phyloP scores from a whole-genome alignment of 2,888 invertebrate species.

The Cyclophora albipunctata region DNA sequence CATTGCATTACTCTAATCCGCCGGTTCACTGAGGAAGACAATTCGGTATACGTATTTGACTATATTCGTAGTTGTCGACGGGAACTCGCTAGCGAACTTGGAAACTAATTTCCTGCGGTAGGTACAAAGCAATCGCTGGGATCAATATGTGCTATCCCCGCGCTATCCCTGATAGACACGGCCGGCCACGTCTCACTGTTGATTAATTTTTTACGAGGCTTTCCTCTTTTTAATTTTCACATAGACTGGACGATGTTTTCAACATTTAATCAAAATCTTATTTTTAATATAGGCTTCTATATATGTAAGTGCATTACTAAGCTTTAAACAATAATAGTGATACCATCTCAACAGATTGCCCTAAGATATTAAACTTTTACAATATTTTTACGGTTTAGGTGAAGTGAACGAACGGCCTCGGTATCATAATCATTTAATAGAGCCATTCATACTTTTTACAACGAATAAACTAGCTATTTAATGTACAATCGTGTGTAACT shows the following conservation, averaged over 20 bases:
- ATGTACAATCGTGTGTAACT: constrained; percentile 6
- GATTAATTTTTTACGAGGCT: constrained; percentile 39
- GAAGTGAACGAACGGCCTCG: constrained; percentile 1
- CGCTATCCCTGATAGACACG: constrained; percentile 39
- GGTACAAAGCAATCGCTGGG: constrained; percentile 61
- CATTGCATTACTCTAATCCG: neutral
- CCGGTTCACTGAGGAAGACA: neutral
- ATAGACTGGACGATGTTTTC: too few species aligned
- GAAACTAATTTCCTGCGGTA: constrained; percentile 68
- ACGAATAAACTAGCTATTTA: constrained; percentile 1
- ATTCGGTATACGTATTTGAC: neutral
- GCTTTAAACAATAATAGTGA: too few species aligned
- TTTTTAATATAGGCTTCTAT: too few species aligned
- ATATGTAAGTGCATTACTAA: too few species aligned
- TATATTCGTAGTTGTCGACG: constrained; percentile 11
- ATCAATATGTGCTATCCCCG: constrained; percentile 43
- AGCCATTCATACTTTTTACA: constrained; percentile 1
- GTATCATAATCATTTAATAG: too few species aligned
- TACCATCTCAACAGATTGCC: too few species aligned
- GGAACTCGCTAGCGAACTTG: constrained; percentile 43
- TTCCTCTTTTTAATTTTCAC: constrained; percentile 16
- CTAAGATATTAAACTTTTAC: too few species aligned
- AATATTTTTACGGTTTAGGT: too few species aligned
- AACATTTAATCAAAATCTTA: too few species aligned
- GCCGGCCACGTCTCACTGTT: constrained; percentile 30